phyloP scores from a whole-genome alignment of 1,140 invertebrate species.

The Tribolium madens region DNA sequence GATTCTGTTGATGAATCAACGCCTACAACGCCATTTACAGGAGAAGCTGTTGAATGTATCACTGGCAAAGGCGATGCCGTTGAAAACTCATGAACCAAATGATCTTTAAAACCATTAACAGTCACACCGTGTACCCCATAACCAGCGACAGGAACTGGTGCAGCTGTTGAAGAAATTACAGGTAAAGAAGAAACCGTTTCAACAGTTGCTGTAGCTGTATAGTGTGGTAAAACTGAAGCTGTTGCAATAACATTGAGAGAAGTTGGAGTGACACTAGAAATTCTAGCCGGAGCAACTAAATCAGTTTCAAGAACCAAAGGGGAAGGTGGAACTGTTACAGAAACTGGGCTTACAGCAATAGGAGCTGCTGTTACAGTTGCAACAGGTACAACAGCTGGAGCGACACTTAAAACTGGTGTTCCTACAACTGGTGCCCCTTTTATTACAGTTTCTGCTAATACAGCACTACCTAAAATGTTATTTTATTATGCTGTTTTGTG shows the following conservation, averaged over 20 bases:
- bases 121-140: not conserved
- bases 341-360: constrained; percentile 14
- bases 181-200: not conserved
- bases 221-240: constrained; percentile 6
- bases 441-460: constrained; percentile 30
- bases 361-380: constrained; percentile 41
- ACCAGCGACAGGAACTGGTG: not conserved
- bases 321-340: not conserved
- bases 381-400: constrained; percentile 31
- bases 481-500: not conserved
- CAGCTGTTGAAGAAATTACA: not conserved
- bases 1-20: not conserved
- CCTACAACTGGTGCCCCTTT: constrained; percentile 16
- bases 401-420: not conserved
- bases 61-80: not conserved
- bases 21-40: too few species aligned
- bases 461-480: constrained; percentile 10
- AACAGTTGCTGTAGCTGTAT: constrained; percentile 2
- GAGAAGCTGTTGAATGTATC: not conserved
- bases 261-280: not conserved
- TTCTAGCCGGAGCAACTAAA: not conserved
- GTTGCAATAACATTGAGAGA: constrained; percentile 8
- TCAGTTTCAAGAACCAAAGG: not conserved
- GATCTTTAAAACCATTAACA: not conserved
- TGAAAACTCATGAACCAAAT: not conserved